Evolutionary conservation across 1,140 invertebrate species (phyloP).

Genomic region (Babylonia areolata): DNA sequence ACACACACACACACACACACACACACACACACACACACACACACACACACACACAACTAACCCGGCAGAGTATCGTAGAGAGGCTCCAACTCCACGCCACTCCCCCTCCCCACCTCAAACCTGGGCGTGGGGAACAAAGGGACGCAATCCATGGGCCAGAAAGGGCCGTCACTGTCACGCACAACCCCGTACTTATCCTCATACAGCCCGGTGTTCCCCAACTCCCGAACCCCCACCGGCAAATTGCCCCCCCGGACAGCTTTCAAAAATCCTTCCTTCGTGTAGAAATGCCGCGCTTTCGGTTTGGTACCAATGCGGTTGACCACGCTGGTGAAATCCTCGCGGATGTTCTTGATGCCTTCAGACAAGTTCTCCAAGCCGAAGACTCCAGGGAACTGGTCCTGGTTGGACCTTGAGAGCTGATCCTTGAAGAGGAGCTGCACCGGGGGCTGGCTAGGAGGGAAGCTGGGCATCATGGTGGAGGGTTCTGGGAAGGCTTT

Average conservation of each 20-base stretch:
- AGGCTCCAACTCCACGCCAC: slow-evolving; percentile 58
- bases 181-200: slow-evolving; percentile 71
- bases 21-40: slow-evolving; percentile 21
- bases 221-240: slow-evolving; percentile 60
- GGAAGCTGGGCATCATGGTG: background rate
- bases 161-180: slow-evolving; percentile 69
- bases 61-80: slow-evolving; percentile 54
- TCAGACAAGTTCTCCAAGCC: slow-evolving; percentile 65
- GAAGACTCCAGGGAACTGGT: slow-evolving; percentile 67
- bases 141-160: slow-evolving; percentile 71
- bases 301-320: slow-evolving; percentile 37
- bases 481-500: slow-evolving; percentile 46
- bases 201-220: slow-evolving; percentile 63
- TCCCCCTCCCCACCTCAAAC: slow-evolving; percentile 55
- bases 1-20: background rate
- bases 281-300: slow-evolving; percentile 64
- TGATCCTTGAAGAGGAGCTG: slow-evolving; percentile 61
- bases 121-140: slow-evolving; percentile 69
- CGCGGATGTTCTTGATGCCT: slow-evolving; percentile 59
- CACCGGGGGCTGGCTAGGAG: background rate
- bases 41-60: slow-evolving; percentile 52
- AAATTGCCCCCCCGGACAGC: slow-evolving; percentile 61
- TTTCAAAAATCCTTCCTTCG: slow-evolving; percentile 68
- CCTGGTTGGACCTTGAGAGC: slow-evolving; percentile 67
- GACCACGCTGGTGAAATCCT: slow-evolving; percentile 32